Percentiles rank a stretch among this genome's conserved stretches.
Evolutionary conservation across 1,140 invertebrate species (phyloP).

Genomic region (Ceratoteleas bidentatus): DNA sequence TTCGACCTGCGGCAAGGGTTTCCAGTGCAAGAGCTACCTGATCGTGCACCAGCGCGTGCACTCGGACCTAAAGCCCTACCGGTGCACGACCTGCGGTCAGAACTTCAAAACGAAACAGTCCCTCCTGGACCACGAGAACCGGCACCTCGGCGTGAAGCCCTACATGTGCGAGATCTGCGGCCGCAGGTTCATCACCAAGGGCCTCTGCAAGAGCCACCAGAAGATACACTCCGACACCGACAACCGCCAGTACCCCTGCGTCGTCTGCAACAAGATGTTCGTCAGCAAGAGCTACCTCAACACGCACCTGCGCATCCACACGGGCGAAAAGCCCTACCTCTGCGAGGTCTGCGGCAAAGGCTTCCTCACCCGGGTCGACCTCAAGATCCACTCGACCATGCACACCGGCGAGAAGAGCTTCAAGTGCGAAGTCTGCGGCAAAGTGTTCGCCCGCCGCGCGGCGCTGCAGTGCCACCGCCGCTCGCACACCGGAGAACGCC

Average conservation of each 20-base stretch:
- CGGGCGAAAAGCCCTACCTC: slow-evolving; percentile 89
- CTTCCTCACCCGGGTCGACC: slow-evolving; percentile 84
- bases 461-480: slow-evolving; percentile 86
- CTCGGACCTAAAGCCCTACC: slow-evolving; percentile 84
- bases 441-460: slow-evolving; percentile 86
- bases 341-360: slow-evolving; percentile 86
- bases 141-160: slow-evolving; percentile 90
- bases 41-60: slow-evolving; percentile 87
- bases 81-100: slow-evolving; percentile 84
- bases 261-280: slow-evolving; percentile 86
- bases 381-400: slow-evolving; percentile 85
- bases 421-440: slow-evolving; percentile 85
- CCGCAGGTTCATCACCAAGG: slow-evolving; percentile 90
- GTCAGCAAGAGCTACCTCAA: slow-evolving; percentile 90
- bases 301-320: slow-evolving; percentile 93
- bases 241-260: slow-evolving; percentile 85
- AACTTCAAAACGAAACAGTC: slow-evolving; percentile 89
- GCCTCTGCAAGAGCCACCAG: slow-evolving; percentile 87
- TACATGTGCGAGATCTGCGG: slow-evolving; percentile 91
- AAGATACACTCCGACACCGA: slow-evolving; percentile 86
- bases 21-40: slow-evolving; percentile 87
- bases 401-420: slow-evolving; percentile 88
- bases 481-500: slow-evolving; percentile 87
- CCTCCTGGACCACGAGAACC: slow-evolving; percentile 89
- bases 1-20: slow-evolving; percentile 87